Conservation (phyloP, 2,797 vertebrate species). For the Cryptoblepharus egeriae region DNA sequence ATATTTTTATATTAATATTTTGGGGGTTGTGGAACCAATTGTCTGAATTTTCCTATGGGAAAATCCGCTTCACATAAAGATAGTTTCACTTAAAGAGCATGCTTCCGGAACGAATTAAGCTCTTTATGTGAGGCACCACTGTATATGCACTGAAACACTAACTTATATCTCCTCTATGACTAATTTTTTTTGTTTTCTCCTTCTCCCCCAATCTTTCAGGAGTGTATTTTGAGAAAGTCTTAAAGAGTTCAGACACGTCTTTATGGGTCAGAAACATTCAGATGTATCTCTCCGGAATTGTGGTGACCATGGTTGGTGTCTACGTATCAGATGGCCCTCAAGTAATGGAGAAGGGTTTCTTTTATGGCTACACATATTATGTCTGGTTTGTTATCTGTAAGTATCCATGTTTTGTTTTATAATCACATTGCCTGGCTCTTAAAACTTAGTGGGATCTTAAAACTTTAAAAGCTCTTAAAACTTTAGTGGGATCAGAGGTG, state of each 20-base stretch:
- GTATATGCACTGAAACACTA: too few species aligned
- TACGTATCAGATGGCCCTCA: conserved; percentile 84
- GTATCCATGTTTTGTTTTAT: conserved; percentile 67
- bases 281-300: conserved; percentile 96
- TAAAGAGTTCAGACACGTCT: conserved; percentile 97
- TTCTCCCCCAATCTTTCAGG: conserved; percentile 72
- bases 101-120: too few species aligned
- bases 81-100: too few species aligned
- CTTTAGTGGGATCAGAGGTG: not conserved
- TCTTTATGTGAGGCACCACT: too few species aligned
- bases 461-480: too few species aligned
- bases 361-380: conserved; percentile 91
- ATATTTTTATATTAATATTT: too few species aligned
- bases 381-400: conserved; percentile 94
- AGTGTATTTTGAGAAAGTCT: conserved; percentile 98
- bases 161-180: too few species aligned
- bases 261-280: conserved; percentile 99
- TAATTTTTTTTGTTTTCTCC: not conserved
- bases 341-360: conserved; percentile 92
- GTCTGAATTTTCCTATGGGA: too few species aligned
- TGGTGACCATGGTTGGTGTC: conserved; percentile 87
- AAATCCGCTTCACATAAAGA: too few species aligned
- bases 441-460: not conserved
- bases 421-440: not conserved
- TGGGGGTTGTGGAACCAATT: too few species aligned